A percentile compares a stretch with the other conserved stretches of the same genome.
Conservation (phyloP, 2,888 invertebrate genomes). For the Andrena hattorfiana region DNA sequence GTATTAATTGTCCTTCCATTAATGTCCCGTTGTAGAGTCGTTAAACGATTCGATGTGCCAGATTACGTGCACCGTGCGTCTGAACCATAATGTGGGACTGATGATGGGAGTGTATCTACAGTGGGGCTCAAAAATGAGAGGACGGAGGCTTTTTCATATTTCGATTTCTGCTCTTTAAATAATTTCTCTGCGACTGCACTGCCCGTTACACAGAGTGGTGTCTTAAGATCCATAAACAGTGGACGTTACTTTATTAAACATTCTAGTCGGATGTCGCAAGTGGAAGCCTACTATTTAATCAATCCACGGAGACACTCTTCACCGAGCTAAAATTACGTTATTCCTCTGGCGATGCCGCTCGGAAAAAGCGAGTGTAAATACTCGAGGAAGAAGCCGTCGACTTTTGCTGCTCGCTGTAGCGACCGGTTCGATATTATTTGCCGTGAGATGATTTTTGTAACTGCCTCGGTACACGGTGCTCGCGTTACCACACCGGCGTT, state of each 20-base stretch:
- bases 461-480: slow-evolving; percentile 32
- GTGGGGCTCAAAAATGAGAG: slow-evolving; percentile 20
- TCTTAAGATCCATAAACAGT: not conserved
- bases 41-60: slow-evolving; percentile 32
- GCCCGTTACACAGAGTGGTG: not conserved
- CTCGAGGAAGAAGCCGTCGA: not conserved
- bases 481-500: slow-evolving; percentile 51
- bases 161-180: not conserved
- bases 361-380: not conserved
- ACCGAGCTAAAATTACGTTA: not conserved
- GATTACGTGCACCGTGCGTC: slow-evolving; percentile 21
- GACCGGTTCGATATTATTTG: slow-evolving; percentile 53
- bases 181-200: not conserved
- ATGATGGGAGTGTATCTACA: slow-evolving; percentile 31
- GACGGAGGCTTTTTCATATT: not conserved
- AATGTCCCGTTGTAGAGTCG: slow-evolving; percentile 22
- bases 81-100: slow-evolving; percentile 20
- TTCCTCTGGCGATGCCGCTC: not conserved
- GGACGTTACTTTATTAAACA: not conserved
- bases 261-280: too few relatives aligned
- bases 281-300: too few relatives aligned
- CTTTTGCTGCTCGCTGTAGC: slow-evolving; percentile 40
- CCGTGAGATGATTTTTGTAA: slow-evolving; percentile 48
- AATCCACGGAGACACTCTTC: not conserved
- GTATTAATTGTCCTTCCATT: not conserved